Percentiles rank a stretch among this genome's conserved stretches.
Evolutionary conservation across 2,113 vertebrate species (phyloP).

Genomic region (Petrocephalus zakoni): DNA sequence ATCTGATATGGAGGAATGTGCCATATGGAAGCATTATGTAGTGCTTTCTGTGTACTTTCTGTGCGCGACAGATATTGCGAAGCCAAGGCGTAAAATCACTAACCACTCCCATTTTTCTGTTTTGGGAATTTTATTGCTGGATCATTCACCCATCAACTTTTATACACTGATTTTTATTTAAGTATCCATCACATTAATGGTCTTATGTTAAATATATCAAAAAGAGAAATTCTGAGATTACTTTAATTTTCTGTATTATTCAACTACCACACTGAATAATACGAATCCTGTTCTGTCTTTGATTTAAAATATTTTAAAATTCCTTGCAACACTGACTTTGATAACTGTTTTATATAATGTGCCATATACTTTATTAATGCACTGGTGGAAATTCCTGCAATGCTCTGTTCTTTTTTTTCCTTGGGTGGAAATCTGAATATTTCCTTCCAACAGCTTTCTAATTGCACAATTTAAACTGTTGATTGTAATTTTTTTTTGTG

Average conservation of each 20-base stretch:
- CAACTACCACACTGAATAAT: neutral
- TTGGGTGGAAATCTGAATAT: neutral
- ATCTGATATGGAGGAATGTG: neutral
- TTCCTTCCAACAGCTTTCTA: neutral
- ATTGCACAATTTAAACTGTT: neutral
- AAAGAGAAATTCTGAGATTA: neutral
- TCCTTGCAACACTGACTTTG: neutral
- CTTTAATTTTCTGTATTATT: neutral
- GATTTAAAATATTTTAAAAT: neutral
- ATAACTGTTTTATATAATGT: neutral
- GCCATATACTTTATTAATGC: neutral
- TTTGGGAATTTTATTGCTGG: neutral
- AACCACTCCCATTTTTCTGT: neutral
- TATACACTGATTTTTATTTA: neutral
- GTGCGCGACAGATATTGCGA: neutral
- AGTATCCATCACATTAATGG: neutral
- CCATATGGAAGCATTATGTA: neutral
- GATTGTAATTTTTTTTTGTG: neutral
- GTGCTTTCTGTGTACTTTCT: neutral
- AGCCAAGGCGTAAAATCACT: neutral
- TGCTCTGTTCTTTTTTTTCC: neutral
- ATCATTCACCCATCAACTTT: neutral
- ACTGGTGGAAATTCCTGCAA: neutral
- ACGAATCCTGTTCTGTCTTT: neutral
- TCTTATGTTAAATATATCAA: neutral